Conservation (phyloP, 2,113 vertebrate species). For the Scolopax mira region DNA sequence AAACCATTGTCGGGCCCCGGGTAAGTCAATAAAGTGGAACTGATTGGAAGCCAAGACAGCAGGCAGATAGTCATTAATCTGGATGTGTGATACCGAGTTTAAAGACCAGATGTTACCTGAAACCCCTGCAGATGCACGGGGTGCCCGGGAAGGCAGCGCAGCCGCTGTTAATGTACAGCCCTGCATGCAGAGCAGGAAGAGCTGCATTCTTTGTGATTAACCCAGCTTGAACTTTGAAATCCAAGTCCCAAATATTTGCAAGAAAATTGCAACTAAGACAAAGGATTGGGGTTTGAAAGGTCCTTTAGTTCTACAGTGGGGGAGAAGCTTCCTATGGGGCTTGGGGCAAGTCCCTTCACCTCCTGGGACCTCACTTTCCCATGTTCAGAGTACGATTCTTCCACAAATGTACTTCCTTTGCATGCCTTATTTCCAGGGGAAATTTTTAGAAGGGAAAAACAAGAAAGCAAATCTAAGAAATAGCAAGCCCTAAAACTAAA, state of each 20-base stretch:
- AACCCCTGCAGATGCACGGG: background rate
- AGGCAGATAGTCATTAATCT: conserved; percentile 33
- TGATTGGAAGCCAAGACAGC: background rate
- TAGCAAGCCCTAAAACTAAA: background rate
- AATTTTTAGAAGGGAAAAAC: background rate
- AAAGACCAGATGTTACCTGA: conserved; percentile 34
- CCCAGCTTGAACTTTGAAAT: conserved; percentile 46
- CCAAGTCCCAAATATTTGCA: conserved; percentile 23
- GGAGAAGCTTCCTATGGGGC: background rate
- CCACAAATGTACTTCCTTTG: background rate
- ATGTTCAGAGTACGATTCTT: background rate
- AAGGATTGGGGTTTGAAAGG: background rate
- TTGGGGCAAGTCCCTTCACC: background rate
- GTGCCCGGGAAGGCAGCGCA: background rate
- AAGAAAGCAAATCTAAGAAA: background rate
- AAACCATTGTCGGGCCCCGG: background rate
- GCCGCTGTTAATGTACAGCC: background rate
- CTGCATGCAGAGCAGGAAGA: conserved; percentile 13
- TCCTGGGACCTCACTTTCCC: background rate
- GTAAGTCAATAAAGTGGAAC: background rate
- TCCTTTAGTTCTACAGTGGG: background rate
- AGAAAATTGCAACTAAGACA: background rate
- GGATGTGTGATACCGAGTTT: background rate
- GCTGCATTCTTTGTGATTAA: conserved; percentile 55
- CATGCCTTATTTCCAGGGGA: background rate